These are phyloP conservation scores for Parascotia fuliginaria DNA, from an alignment of 2,888 invertebrate genomes.

Conservation along the genomic window DNA sequence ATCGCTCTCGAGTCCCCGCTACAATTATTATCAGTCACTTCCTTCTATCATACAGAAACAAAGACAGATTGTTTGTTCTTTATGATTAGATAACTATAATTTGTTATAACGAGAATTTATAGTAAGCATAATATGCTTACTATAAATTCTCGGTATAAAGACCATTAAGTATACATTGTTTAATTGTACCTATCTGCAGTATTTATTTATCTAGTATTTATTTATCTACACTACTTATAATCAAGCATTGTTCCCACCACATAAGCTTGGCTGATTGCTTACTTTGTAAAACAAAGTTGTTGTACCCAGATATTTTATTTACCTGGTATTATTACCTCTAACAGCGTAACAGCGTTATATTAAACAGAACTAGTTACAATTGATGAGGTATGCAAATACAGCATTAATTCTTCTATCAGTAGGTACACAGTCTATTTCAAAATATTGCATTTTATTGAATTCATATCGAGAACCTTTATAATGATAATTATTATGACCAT, in stretches of 20 bases:
- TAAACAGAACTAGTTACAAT: neutral
- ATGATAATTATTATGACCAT: constrained; percentile 1
- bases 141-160: too few species aligned
- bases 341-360: neutral
- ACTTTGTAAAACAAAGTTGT: neutral
- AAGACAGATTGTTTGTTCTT: neutral
- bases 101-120: too few species aligned
- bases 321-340: too few species aligned
- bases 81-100: too few species aligned
- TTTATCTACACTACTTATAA: neutral
- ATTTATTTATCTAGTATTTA: too few species aligned
- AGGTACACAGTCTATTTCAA: neutral
- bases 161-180: too few species aligned
- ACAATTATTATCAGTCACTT: constrained; percentile 23
- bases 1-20: constrained; percentile 44
- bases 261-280: neutral
- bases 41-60: constrained; percentile 1
- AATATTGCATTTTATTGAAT: neutral
- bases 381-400: neutral
- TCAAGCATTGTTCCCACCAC: neutral
- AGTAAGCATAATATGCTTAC: too few species aligned
- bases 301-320: neutral
- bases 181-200: too few species aligned
- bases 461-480: neutral
- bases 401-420: neutral